Conservation (phyloP, 2,113 vertebrate genomes). For the Sorex araneus region DNA sequence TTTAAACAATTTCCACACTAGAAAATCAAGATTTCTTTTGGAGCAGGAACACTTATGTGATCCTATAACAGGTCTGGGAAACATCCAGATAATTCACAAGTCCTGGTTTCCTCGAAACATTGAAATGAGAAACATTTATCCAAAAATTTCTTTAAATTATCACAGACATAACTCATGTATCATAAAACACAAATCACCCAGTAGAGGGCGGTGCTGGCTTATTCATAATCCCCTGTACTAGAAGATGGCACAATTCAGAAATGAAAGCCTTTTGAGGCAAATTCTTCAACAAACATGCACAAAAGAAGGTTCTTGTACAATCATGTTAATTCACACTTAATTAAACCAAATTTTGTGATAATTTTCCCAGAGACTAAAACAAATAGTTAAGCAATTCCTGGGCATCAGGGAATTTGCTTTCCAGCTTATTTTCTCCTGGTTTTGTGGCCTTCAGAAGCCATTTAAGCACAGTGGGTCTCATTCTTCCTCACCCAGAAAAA, state of each 20-base stretch:
- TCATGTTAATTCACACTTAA: background rate
- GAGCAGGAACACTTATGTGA: background rate
- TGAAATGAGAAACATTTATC: conserved; percentile 26
- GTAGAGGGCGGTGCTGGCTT: conserved; percentile 79
- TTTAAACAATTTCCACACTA: conserved; percentile 47
- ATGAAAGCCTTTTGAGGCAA: background rate
- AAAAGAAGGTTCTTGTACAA: background rate
- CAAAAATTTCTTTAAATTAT: background rate
- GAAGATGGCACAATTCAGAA: background rate
- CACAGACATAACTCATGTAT: background rate
- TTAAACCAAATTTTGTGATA: background rate
- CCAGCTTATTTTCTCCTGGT: too few relatives aligned
- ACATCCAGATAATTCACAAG: background rate
- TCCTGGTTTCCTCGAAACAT: background rate
- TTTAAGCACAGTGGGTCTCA: too few relatives aligned
- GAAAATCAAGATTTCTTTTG: conserved; percentile 29
- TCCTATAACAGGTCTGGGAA: background rate
- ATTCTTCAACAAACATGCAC: background rate
- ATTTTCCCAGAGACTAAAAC: background rate
- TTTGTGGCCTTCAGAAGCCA: too few relatives aligned
- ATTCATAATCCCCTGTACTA: background rate
- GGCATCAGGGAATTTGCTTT: background rate
- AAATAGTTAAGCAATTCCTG: background rate
- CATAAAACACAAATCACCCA: conserved; percentile 47
- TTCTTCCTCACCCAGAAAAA: background rate